Evolutionary conservation across 1,140 invertebrate genomes (phyloP).

Genomic region (Ylistrum balloti): DNA sequence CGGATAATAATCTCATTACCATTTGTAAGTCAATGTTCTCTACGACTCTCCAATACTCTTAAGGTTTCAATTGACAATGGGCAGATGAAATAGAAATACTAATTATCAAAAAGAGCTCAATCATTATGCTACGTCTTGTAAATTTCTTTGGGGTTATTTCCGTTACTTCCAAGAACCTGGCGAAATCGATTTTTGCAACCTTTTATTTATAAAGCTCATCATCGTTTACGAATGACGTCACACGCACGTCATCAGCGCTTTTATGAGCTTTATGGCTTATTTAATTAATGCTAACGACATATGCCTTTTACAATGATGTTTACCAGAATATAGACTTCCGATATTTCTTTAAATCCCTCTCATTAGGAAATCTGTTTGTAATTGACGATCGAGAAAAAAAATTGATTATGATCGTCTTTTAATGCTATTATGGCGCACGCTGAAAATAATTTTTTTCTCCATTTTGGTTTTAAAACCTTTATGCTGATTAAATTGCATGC

Average conservation of each 20-base stretch:
- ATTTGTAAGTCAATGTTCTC: not conserved
- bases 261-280: not conserved
- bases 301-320: not conserved
- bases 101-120: not conserved
- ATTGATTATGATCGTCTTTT: not conserved
- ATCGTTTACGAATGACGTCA: not conserved
- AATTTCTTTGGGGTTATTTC: not conserved
- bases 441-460: too few species aligned
- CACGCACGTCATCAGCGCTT: not conserved
- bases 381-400: not conserved
- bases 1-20: not conserved
- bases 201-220: constrained; percentile 19
- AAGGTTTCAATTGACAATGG: not conserved
- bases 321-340: not conserved
- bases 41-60: not conserved
- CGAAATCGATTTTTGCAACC: not conserved
- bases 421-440: not conserved
- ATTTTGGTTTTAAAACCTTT: too few species aligned
- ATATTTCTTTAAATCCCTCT: not conserved
- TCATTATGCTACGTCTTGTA: not conserved
- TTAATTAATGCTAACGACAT: constrained; percentile 17
- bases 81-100: not conserved
- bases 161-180: constrained; percentile 32
- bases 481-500: too few species aligned
- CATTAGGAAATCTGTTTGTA: not conserved